Evolutionary conservation across 2,888 invertebrate species (phyloP).

Genomic region (Operophtera brumata): DNA sequence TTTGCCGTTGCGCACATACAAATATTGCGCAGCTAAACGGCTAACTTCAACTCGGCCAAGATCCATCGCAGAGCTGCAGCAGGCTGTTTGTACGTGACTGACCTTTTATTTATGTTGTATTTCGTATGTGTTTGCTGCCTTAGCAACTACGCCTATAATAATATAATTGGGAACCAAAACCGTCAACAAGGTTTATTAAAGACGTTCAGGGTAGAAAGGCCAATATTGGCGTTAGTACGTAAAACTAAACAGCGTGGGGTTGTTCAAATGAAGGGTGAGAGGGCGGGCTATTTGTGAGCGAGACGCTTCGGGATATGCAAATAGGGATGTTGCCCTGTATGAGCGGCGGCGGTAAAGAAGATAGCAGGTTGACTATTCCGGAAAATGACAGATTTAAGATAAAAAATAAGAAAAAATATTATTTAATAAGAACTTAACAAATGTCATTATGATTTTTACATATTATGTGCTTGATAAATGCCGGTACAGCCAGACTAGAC

Average conservation of each 20-base stretch:
- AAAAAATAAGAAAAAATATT: background rate
- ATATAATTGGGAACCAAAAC: background rate
- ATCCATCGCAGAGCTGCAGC: no score
- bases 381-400: background rate
- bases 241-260: constrained; percentile 22
- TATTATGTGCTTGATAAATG: no score
- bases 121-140: background rate
- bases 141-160: background rate
- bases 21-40: no score
- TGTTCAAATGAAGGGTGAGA: constrained; percentile 24
- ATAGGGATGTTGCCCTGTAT: constrained; percentile 9
- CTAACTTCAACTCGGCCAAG: no score
- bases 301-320: constrained; percentile 21
- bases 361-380: background rate
- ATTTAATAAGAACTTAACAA: no score
- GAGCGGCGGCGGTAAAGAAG: background rate
- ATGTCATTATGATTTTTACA: no score
- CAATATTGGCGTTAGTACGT: constrained; percentile 23
- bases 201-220: constrained; percentile 9
- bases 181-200: constrained; percentile 12
- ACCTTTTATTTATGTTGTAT: no score
- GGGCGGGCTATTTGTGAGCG: constrained; percentile 20
- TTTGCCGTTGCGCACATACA: no score
- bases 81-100: no score
- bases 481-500: no score